Conservation (phyloP, 2,797 vertebrate species). For the Danio jaintianensis region DNA sequence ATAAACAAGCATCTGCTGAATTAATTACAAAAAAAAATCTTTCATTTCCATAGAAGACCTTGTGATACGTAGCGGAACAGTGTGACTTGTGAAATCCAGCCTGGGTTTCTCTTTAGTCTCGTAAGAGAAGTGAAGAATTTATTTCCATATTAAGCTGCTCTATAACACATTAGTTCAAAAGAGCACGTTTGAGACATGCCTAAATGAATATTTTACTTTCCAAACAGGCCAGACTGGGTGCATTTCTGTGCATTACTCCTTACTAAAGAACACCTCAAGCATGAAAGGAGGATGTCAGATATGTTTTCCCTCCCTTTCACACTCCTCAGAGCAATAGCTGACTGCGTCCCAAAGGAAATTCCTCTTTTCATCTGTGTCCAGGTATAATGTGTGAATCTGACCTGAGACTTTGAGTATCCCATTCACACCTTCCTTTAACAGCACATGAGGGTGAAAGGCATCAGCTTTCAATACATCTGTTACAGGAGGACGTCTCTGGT, state of each 20-base stretch:
- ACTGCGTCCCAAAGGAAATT: constrained; percentile 36
- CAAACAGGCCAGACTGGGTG: constrained; percentile 15
- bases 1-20: constrained; percentile 28
- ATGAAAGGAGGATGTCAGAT: constrained; percentile 34
- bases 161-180: constrained; percentile 44
- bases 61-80: constrained; percentile 27
- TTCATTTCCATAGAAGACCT: constrained; percentile 33
- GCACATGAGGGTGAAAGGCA: constrained; percentile 41
- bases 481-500: constrained; percentile 14
- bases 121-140: constrained; percentile 55
- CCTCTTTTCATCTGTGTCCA: constrained; percentile 49
- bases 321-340: constrained; percentile 21
- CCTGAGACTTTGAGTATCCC: constrained; percentile 37
- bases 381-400: constrained; percentile 43
- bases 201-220: constrained; percentile 48
- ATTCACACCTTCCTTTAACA: constrained; percentile 55
- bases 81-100: constrained; percentile 29
- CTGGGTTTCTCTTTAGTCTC: constrained; percentile 24
- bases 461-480: constrained; percentile 32
- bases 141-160: constrained; percentile 53
- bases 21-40: constrained; percentile 1
- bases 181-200: constrained; percentile 7
- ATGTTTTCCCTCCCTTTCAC: constrained; percentile 27
- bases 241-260: not conserved
- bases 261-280: constrained; percentile 24